Percentiles rank a stretch among this genome's conserved stretches.
Evolutionary conservation across 1,140 invertebrate species (phyloP).

Genomic region (Drosophila watanabei): DNA sequence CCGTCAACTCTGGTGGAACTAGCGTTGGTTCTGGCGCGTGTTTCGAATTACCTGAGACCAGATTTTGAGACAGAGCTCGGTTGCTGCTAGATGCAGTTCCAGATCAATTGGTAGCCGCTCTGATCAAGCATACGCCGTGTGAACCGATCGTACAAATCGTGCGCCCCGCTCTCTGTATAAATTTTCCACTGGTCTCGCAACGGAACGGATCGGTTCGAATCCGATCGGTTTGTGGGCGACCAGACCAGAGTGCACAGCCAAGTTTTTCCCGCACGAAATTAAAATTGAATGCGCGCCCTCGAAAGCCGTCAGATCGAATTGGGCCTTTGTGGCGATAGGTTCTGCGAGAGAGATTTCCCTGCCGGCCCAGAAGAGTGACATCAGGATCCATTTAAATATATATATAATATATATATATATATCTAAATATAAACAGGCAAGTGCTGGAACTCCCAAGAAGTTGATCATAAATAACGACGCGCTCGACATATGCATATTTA

Average conservation of each 20-base stretch:
- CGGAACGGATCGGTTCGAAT: neutral
- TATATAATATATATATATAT: slow-evolving; percentile 12
- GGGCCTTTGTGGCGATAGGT: slow-evolving; percentile 46
- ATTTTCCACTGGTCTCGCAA: slow-evolving; percentile 45
- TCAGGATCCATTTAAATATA: slow-evolving; percentile 6
- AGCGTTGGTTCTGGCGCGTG: slow-evolving; percentile 14
- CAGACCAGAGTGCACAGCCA: slow-evolving; percentile 5
- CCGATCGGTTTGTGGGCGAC: slow-evolving; percentile 5
- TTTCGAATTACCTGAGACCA: slow-evolving; percentile 27
- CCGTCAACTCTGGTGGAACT: neutral
- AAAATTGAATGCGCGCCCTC: slow-evolving; percentile 64
- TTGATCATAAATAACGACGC: slow-evolving; percentile 32
- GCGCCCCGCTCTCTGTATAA: slow-evolving; percentile 26
- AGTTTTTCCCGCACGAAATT: slow-evolving; percentile 67
- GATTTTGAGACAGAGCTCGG: neutral
- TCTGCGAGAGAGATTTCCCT: slow-evolving; percentile 15
- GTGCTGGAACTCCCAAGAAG: slow-evolving; percentile 24
- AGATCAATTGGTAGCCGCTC: slow-evolving; percentile 46
- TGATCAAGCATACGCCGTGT: slow-evolving; percentile 70
- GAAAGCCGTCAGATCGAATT: slow-evolving; percentile 68
- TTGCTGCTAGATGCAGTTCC: slow-evolving; percentile 32
- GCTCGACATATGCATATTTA: slow-evolving; percentile 50
- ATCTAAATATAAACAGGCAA: slow-evolving; percentile 15
- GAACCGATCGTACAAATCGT: slow-evolving; percentile 10
- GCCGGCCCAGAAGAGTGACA: slow-evolving; percentile 5